Conservation (phyloP, 1,140 invertebrate species). For the Eurytemora carolleeae region DNA sequence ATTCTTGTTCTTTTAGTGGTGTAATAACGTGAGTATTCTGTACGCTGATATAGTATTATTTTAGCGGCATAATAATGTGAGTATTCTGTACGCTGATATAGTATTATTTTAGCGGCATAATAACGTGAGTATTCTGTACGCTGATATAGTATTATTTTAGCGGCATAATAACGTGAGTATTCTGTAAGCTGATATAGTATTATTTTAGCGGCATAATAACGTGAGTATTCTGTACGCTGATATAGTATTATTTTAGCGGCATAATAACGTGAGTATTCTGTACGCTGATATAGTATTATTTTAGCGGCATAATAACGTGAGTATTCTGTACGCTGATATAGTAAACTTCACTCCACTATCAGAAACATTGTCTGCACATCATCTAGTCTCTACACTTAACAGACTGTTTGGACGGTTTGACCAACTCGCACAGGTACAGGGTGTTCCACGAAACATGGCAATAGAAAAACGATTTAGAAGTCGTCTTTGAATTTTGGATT, state of each 20-base stretch:
- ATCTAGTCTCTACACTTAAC: slow-evolving; percentile 82
- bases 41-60: too few relatives aligned
- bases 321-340: slow-evolving; percentile 92
- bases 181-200: background rate
- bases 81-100: slow-evolving; percentile 92
- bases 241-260: background rate
- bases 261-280: slow-evolving; percentile 30
- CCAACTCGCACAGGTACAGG: slow-evolving; percentile 67
- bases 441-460: too few relatives aligned
- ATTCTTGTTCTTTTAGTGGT: too few relatives aligned
- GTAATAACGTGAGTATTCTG: too few relatives aligned
- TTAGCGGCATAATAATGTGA: too few relatives aligned
- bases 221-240: background rate
- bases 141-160: background rate
- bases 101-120: slow-evolving; percentile 90
- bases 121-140: background rate
- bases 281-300: background rate
- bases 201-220: background rate
- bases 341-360: slow-evolving; percentile 92
- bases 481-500: too few relatives aligned
- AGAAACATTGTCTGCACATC: slow-evolving; percentile 72
- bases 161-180: background rate
- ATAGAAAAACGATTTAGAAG: too few relatives aligned
- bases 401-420: slow-evolving; percentile 93
- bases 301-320: slow-evolving; percentile 25